Percentiles rank a stretch among this genome's conserved stretches.
Conservation (phyloP, 2,888 invertebrate species). For the Xestia rhomboidea region DNA sequence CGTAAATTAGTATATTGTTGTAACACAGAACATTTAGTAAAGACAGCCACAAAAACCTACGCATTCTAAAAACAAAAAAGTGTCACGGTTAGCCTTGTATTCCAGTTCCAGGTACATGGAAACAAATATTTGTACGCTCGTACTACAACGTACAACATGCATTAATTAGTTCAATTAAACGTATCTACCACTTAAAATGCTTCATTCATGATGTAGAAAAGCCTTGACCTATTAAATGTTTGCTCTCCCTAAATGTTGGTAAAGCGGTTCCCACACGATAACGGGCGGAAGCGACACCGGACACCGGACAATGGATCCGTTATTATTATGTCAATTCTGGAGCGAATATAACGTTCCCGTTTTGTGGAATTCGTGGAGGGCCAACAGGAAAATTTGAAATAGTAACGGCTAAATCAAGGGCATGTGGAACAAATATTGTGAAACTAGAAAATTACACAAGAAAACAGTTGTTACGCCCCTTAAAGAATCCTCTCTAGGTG, state of each 20-base stretch:
- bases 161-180: conserved; percentile 79
- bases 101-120: conserved; percentile 38
- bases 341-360: conserved; percentile 69
- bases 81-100: neutral
- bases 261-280: conserved; percentile 83
- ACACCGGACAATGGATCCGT: conserved; percentile 86
- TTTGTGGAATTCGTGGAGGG: conserved; percentile 69
- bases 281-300: conserved; percentile 84
- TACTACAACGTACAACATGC: conserved; percentile 51
- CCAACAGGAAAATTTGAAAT: conserved; percentile 71
- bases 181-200: conserved; percentile 70
- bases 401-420: conserved; percentile 72
- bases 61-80: neutral
- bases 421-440: conserved; percentile 37
- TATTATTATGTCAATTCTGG: conserved; percentile 80
- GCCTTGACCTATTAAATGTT: conserved; percentile 87
- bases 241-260: conserved; percentile 81
- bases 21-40: conserved; percentile 1
- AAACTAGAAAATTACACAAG: conserved; percentile 2
- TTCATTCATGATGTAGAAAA: conserved; percentile 78
- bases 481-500: neutral
- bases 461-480: neutral
- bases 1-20: neutral
- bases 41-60: neutral
- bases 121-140: conserved; percentile 53